Evolutionary conservation across 2,797 vertebrate genomes (phyloP).

Genomic region (Gymnoscopelus braueri): DNA sequence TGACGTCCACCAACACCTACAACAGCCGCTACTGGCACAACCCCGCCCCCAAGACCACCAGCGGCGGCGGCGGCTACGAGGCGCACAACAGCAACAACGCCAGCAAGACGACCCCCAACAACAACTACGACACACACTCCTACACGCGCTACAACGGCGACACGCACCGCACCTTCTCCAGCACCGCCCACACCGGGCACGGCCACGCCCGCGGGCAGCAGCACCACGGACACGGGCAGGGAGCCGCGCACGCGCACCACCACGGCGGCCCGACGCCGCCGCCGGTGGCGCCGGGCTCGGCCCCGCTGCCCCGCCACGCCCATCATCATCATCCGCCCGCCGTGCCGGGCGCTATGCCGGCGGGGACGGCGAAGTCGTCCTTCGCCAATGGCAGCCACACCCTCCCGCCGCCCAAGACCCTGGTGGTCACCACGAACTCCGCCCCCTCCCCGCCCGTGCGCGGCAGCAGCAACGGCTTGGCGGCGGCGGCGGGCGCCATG

Average conservation of each 20-base stretch:
- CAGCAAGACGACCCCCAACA: conserved; percentile 59
- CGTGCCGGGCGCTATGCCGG: not conserved
- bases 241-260: conserved; percentile 53
- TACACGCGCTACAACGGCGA: conserved; percentile 91
- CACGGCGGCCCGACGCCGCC: conserved; percentile 62
- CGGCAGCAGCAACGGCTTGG: conserved; percentile 88
- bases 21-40: conserved; percentile 97
- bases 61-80: conserved; percentile 54
- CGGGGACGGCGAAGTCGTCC: conserved; percentile 63
- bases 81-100: conserved; percentile 79
- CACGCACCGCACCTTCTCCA: conserved; percentile 87
- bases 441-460: conserved; percentile 85
- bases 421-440: conserved; percentile 94
- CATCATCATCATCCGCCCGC: conserved; percentile 42
- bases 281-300: conserved; percentile 79
- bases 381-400: conserved; percentile 91
- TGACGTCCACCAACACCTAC: conserved; percentile 97
- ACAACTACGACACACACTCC: conserved; percentile 83
- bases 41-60: conserved; percentile 82
- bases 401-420: conserved; percentile 89
- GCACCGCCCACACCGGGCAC: conserved; percentile 68
- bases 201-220: conserved; percentile 51
- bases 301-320: conserved; percentile 63
- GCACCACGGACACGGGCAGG: conserved; percentile 1
- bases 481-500: conserved; percentile 69